Percentiles rank a stretch among this genome's conserved stretches.
Evolutionary conservation across 2,113 vertebrate species (phyloP).

Genomic region (Meriones unguiculatus): DNA sequence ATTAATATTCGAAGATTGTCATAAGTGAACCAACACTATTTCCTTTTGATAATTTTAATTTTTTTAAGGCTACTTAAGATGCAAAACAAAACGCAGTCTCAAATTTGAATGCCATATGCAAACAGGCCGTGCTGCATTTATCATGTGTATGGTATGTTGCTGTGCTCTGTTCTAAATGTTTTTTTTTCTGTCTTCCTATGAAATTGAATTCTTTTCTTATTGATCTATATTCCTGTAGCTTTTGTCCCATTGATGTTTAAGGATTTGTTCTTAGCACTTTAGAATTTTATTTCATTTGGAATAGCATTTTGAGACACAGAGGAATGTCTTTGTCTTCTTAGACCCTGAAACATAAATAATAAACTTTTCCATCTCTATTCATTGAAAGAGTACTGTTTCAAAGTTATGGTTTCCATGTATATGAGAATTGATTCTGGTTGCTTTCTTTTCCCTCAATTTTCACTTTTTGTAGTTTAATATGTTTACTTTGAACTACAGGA

Average conservation of each 20-base stretch:
- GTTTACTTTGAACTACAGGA: background rate
- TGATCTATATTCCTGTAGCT: background rate
- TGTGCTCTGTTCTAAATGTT: background rate
- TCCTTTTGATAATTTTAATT: background rate
- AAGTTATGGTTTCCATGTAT: background rate
- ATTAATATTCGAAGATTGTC: constrained; percentile 42
- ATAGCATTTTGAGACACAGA: background rate
- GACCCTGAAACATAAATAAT: background rate
- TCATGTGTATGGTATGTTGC: fast-evolving
- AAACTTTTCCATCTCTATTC: background rate
- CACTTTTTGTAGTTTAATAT: background rate
- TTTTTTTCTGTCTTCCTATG: background rate
- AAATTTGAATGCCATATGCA: background rate
- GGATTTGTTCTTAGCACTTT: background rate
- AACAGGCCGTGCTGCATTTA: background rate
- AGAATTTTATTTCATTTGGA: background rate
- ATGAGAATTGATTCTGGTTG: background rate
- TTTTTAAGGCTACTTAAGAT: constrained; percentile 44
- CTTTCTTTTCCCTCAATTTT: background rate
- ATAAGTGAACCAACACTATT: constrained; percentile 13
- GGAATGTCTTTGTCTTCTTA: background rate
- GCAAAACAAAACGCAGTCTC: background rate
- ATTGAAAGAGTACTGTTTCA: background rate
- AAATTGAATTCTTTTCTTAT: background rate
- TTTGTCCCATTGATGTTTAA: background rate